A percentile compares a stretch with the other conserved stretches of the same genome.
These are phyloP conservation scores for Pocillopora grandis DNA, from an alignment of 92 coral and sea anemone genomes.

Conservation along the genomic window DNA sequence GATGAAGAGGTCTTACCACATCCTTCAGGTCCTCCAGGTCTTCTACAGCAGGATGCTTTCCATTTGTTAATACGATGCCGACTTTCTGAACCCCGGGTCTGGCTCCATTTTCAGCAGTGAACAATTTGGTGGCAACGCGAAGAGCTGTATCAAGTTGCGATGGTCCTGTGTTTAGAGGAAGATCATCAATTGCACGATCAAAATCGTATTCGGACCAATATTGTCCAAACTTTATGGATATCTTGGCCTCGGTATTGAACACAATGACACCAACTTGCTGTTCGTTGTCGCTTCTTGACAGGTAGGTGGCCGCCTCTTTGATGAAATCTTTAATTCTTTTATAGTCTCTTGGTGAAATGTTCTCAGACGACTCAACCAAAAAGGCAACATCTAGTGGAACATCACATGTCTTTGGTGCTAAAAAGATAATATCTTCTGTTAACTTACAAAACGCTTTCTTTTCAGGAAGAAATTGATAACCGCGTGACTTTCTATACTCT, in stretches of 20 bases:
- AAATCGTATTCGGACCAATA: constrained; percentile 23
- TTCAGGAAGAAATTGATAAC: too few relatives aligned
- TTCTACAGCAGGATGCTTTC: neutral
- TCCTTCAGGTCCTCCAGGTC: constrained; percentile 23
- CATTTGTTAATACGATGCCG: constrained; percentile 23
- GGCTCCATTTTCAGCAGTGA: constrained; percentile 37
- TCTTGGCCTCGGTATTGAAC: constrained; percentile 52
- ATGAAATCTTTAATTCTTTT: constrained; percentile 64
- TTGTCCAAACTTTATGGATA: constrained; percentile 39
- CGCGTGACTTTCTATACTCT: too few relatives aligned
- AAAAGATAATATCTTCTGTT: neutral
- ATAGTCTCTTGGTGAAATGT: constrained; percentile 49
- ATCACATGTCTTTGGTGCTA: constrained; percentile 31
- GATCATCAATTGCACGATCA: constrained; percentile 13
- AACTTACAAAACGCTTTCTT: neutral
- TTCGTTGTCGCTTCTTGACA: constrained; percentile 42
- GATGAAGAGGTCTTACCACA: constrained; percentile 36
- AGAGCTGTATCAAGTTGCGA: constrained; percentile 17
- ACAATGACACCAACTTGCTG: constrained; percentile 59
- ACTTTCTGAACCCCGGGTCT: constrained; percentile 45
- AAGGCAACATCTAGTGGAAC: constrained; percentile 64
- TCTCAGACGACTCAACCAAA: constrained; percentile 72
- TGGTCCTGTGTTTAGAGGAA: constrained; percentile 25
- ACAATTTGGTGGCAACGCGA: constrained; percentile 32
- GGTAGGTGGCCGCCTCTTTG: constrained; percentile 40